Base-by-base conservation (phyloP, 2,888 invertebrate species). In the Mythimna pallens region DNA sequence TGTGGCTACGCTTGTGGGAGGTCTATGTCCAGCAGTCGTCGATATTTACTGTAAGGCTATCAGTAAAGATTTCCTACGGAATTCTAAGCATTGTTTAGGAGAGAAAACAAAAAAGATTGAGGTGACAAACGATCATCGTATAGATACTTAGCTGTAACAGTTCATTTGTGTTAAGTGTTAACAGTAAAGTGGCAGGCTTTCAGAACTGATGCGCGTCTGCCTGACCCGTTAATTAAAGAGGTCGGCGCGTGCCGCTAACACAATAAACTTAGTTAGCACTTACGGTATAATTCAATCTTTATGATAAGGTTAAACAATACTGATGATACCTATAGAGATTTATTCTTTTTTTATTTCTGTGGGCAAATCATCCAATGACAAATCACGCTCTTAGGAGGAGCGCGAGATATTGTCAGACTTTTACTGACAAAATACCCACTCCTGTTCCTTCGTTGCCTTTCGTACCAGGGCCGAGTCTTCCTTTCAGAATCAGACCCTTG, bases 141-240 rank as follows among this genome's bases (percentile, higher is more conserved):
- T 34, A 50, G 9, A 25, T 22, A 36, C 57, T 36, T 14, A 36
- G 12, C n/a, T 22, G 57, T 58, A 57, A 40, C 14, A 52, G 10
- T 47, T 43, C 59, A 70, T 61, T 58, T 74, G 36, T 12, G 12
- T n/a, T 8, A 50, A 52, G 12, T 43, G n/a, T 75, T 78, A 34
- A 47, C 71, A 71, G 71, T 47, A 62, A 64, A 75, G 47, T 22
- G 59, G 47, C 9, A 50, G 58, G 54, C 12, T 59, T 20, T 47
- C 58, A 75, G 50, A 81, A 76, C 54, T 52, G 50, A n/a, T 17
- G 69, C 57, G 4, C 82, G 61, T 64, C 57, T 43, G 78, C 69
- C 57, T 61, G 78, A 64, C 57, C 78, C 61, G 64, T 78, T 77
- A 77, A 78, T 78, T 76, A 77, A 77, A 65, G 78, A 50, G 78